Evolutionary conservation across 2,888 invertebrate species (phyloP).

Genomic region (Dynastes tityus): DNA sequence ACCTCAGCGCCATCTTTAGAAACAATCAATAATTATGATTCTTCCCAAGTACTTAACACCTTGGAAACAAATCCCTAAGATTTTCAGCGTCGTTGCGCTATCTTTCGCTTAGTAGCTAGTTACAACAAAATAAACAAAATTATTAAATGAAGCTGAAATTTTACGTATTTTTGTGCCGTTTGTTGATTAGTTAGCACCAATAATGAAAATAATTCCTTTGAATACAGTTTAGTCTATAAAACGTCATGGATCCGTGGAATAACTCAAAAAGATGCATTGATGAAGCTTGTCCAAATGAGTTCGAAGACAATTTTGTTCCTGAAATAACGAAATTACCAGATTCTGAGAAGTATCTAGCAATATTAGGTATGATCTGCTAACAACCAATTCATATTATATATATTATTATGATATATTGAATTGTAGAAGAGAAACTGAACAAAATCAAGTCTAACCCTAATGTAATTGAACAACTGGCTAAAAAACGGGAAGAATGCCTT

Average conservation of each 20-base stretch:
- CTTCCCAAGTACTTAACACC: no score
- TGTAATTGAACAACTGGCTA: constrained; percentile 71
- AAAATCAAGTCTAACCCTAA: constrained; percentile 72
- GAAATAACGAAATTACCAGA: constrained; percentile 73
- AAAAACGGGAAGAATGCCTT: constrained; percentile 73
- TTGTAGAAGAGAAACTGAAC: constrained; percentile 70
- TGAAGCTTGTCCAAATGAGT: constrained; percentile 58
- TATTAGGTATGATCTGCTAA: constrained; percentile 73
- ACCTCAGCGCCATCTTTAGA: constrained; percentile 48
- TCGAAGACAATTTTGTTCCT: constrained; percentile 76
- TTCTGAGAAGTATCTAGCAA: constrained; percentile 78
- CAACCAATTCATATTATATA: constrained; percentile 63
- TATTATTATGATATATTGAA: constrained; percentile 5
- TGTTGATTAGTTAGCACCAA: neutral
- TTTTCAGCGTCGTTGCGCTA: no score
- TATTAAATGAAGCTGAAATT: neutral
- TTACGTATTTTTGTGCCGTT: neutral
- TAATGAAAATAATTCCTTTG: neutral
- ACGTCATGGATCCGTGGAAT: constrained; percentile 55
- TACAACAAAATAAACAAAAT: neutral
- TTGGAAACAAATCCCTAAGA: no score
- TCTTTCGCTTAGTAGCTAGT: no score
- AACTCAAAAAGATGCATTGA: constrained; percentile 14
- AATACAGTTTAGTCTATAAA: neutral
- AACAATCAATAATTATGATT: neutral